phyloP scores from a whole-genome alignment of 1,140 invertebrate genomes.

The Bombus sylvicola region DNA sequence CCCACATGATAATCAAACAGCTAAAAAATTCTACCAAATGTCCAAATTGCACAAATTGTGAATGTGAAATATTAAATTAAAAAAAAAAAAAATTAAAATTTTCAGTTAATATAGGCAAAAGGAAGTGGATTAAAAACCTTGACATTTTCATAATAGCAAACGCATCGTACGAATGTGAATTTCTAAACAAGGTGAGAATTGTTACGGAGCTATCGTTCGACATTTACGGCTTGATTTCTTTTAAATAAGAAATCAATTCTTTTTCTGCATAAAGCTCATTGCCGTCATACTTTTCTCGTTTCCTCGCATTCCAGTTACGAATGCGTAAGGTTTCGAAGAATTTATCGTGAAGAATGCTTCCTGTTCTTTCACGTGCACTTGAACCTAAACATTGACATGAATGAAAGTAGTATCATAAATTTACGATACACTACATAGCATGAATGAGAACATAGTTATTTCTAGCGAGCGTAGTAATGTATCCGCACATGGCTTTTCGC shows the following conservation, averaged over 20 bases:
- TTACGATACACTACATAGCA: background rate
- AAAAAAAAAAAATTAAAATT: background rate
- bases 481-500: background rate
- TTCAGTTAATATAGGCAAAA: background rate
- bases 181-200: background rate
- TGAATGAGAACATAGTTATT: conserved; percentile 25
- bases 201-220: background rate
- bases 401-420: background rate
- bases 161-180: background rate
- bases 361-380: background rate
- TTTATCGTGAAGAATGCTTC: background rate
- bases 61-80: too few species aligned
- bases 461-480: background rate
- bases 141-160: background rate
- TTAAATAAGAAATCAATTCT: background rate
- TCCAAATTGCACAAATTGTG: too few species aligned
- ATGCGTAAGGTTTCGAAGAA: background rate
- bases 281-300: background rate
- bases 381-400: background rate
- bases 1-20: too few species aligned
- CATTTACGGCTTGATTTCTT: background rate
- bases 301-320: background rate
- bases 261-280: background rate
- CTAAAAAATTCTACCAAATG: too few species aligned
- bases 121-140: background rate